Evolutionary conservation across 2,797 vertebrate species (phyloP), one percentile per base, ranked within the genome.

Genomic region (Lithobates sylvaticus): DNA sequence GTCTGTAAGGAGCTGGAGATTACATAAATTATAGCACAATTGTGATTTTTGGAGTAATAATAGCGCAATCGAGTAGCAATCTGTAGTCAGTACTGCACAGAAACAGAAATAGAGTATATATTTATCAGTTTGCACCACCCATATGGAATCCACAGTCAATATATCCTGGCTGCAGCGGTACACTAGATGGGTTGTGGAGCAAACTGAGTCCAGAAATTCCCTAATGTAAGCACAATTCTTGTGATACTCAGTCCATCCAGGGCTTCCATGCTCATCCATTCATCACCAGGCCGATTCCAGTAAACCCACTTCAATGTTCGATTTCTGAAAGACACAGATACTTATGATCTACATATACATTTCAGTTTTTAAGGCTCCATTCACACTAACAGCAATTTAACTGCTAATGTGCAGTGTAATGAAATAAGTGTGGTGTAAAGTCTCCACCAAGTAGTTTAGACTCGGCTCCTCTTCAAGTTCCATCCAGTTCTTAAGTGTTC

Each of bases 271-370:
- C 21, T 18, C 26, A 65, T 47, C 71, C 68, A 67, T 85, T 78
- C 50, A 80, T 85, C 54, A 27, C 5, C 70, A 67, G 54, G 12
- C 1, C 23, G 42, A 68, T 85, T 72, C 84, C 84, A 81, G 84
- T 76, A 76, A 86, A 61, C 44, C 50, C 58, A 61, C 61, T 18
- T 36, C 72, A 70, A 81, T 69, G 36, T 69, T 86, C 72, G 72
- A 86, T 81, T 81, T 70, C 84, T 85, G 84, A 44, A 80, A 86
- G 84, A 29, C 50, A 86, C 71, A 81, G 61, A 78, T 61, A 78
- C 54, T 8, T 79, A 58, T 85, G 71, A 76, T 32, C 27, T 68
- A 0, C 54, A 65, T 85, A 27, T 75, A 73, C 34, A 80, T 80
- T 74, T 86, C 78, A 76, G 61, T 61, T 47, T 61, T 18, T 16